These are phyloP conservation scores for Glyphotaelius pellucidus DNA, from an alignment of 2,888 invertebrate species.

Conservation along the genomic window DNA sequence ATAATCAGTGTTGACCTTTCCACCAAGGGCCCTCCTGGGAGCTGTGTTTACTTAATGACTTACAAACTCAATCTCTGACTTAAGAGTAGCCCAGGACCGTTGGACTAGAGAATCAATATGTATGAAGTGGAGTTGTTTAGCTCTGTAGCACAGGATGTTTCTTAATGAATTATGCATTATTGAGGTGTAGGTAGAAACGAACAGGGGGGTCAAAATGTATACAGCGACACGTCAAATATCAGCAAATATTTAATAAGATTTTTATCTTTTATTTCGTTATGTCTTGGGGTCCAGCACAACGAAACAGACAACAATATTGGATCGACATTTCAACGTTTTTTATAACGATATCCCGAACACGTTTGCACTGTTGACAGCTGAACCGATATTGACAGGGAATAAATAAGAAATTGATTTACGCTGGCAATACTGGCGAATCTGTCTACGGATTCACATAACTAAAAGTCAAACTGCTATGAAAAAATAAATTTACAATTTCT, in stretches of 20 bases:
- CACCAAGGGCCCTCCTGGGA: background rate
- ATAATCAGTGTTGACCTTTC: background rate
- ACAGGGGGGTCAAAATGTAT: background rate
- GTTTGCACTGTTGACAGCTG: no score
- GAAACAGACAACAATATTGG: no score
- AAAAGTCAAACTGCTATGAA: no score
- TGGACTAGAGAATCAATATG: slow-evolving; percentile 28
- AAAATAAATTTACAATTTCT: no score
- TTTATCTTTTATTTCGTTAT: background rate
- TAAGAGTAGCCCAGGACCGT: background rate
- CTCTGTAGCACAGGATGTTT: slow-evolving; percentile 2
- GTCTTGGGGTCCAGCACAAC: no score
- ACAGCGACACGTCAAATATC: background rate
- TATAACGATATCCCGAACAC: no score
- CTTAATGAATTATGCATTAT: slow-evolving; percentile 11
- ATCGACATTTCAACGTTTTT: no score
- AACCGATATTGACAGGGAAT: no score
- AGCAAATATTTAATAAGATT: background rate
- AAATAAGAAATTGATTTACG: no score
- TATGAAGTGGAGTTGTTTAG: background rate
- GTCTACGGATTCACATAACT: no score
- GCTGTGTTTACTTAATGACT: slow-evolving; percentile 15
- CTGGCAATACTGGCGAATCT: no score
- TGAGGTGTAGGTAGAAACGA: background rate
- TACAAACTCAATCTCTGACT: background rate